Evolutionary conservation across 2,797 vertebrate species (phyloP), one percentile per base, ranked within the genome.

Genomic region (Masticophis lateralis): DNA sequence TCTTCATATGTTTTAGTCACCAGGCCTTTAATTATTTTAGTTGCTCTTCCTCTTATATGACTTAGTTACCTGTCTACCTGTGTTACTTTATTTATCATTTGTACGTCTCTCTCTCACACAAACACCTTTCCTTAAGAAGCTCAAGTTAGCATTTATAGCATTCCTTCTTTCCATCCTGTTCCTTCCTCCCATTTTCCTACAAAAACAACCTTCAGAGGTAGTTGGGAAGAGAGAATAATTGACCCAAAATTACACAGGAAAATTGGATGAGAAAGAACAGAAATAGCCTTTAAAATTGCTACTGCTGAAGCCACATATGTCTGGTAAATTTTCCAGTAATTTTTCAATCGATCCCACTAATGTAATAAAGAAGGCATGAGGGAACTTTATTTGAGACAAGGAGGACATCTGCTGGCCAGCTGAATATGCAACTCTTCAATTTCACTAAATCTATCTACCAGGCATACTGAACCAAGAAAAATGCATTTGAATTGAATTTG

Each of bases 381-480:
- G 2, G 74, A 27, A 47, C 27, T 57, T 93, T 94, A 79, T 86
- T 91, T 86, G 93, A 89, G 94, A 14, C 93, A 90, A 94, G 91
- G 92, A 91, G 93, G 96, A 87, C 96, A 94, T 74, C 96, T 96
- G 87, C 93, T 90, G 96, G 95, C 13, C 91, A 89, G 5, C 0
- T 16, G 11, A 83, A 28, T 61, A 20, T 89, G 79, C 5, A 20
- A 37, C 43, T 32, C n/a, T 16, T 91, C 51, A 3, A n/a, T 92
- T 61, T 59, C 18, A 10, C 9, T 57, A 61, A 55, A 47, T 43
- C 8, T 47, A 47, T 83, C 37, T 83, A 83, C 18, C 20, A 25
- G 37, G 37, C 3, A 83, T 47, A 20, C 10, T 83, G 74, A 22
- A 47, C 74, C 74, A 83, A 43, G 74, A 20, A 43, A 79, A 47